Conservation (phyloP, 2,797 vertebrate species). For the Neoniphon sammara region DNA sequence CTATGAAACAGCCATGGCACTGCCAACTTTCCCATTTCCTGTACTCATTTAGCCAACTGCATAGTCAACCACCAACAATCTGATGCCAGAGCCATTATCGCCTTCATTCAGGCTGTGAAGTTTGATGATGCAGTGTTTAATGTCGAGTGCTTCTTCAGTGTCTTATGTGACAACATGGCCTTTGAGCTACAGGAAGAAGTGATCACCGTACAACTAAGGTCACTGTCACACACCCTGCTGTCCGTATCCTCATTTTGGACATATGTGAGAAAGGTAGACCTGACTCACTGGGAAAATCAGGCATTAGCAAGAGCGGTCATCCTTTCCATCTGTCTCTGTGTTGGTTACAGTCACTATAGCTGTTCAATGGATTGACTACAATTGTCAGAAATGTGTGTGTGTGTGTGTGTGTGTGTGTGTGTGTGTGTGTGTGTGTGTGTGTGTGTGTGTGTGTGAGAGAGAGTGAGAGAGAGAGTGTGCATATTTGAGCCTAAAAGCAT, state of each 20-base stretch:
- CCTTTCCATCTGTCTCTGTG: constrained; percentile 29
- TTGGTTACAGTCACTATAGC: not conserved
- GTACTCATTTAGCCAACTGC: constrained; percentile 55
- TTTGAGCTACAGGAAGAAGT: constrained; percentile 46
- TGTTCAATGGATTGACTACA: not conserved
- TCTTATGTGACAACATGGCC: constrained; percentile 36
- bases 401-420: constrained; percentile 3
- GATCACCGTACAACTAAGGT: constrained; percentile 34
- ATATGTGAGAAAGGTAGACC: not conserved
- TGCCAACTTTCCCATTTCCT: constrained; percentile 69
- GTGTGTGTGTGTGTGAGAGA: constrained; percentile 6
- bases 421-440: not conserved
- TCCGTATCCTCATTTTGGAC: constrained; percentile 9
- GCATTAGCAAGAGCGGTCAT: constrained; percentile 1
- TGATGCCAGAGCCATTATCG: constrained; percentile 55
- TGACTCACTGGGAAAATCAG: constrained; percentile 24
- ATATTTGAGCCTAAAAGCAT: not conserved
- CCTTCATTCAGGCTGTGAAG: constrained; percentile 27
- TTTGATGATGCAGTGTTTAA: constrained; percentile 27
- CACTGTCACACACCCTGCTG: constrained; percentile 14
- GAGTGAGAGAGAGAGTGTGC: not conserved
- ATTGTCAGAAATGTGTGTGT: not conserved
- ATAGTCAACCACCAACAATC: constrained; percentile 50
- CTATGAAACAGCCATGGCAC: constrained; percentile 24
- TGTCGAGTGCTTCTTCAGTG: constrained; percentile 28